These are phyloP conservation scores for Mesopsocus fuscifrons DNA, from an alignment of 2,888 invertebrate genomes.

Conservation along the genomic window DNA sequence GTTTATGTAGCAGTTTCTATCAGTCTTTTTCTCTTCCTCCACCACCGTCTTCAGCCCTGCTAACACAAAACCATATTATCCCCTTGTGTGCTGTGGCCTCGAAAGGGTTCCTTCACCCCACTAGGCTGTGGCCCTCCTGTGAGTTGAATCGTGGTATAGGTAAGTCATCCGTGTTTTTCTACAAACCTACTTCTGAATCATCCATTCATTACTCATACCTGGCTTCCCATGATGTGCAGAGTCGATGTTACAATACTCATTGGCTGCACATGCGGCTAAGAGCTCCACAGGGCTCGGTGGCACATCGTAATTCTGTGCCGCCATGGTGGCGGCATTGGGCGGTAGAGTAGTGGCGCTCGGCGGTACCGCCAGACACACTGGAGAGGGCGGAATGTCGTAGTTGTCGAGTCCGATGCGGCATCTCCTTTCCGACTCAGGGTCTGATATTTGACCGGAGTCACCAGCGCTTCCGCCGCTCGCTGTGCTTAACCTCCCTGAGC, in stretches of 20 bases:
- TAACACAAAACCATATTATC: no score
- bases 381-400: constrained; percentile 7
- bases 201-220: no score
- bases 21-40: constrained; percentile 2
- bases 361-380: no score
- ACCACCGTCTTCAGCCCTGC: no score
- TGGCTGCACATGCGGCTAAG: background rate
- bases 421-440: constrained; percentile 49
- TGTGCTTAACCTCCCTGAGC: constrained; percentile 61
- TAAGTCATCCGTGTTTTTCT: no score
- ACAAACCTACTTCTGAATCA: no score
- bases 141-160: no score
- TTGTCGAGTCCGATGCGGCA: constrained; percentile 3
- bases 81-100: no score
- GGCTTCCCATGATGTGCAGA: no score
- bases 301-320: constrained; percentile 5
- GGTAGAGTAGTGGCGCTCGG: no score
- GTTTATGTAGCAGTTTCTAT: background rate
- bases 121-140: background rate
- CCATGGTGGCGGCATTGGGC: no score
- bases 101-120: no score
- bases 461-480: constrained; percentile 57
- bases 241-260: background rate
- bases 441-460: constrained; percentile 72
- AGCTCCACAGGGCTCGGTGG: constrained; percentile 2